A percentile compares a stretch with the other conserved stretches of the same genome.
Conservation (phyloP, 2,797 vertebrate genomes). For the Sphaeramia orbicularis region DNA sequence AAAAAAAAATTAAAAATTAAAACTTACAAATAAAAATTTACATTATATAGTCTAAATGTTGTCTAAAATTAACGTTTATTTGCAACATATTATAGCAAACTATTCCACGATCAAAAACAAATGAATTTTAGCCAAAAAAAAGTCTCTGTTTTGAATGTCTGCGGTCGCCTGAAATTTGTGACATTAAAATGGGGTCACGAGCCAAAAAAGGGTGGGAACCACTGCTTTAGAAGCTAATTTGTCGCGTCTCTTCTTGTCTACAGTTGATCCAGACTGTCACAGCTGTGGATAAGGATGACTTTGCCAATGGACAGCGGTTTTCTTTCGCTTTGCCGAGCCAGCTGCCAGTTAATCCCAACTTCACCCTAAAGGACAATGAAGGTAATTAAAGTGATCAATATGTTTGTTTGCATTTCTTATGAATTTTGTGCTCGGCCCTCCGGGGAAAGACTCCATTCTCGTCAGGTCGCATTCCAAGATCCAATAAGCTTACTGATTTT, state of each 20-base stretch:
- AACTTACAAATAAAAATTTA: too few relatives aligned
- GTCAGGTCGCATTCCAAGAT: slow-evolving; percentile 25
- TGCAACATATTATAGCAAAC: too few relatives aligned
- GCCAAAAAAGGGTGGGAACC: too few relatives aligned
- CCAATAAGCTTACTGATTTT: slow-evolving; percentile 47
- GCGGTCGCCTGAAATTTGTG: too few relatives aligned
- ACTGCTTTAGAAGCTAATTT: slow-evolving; percentile 31
- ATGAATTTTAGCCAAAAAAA: too few relatives aligned
- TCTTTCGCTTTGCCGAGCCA: slow-evolving; percentile 90
- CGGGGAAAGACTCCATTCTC: slow-evolving; percentile 9
- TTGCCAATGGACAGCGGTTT: slow-evolving; percentile 95
- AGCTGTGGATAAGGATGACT: slow-evolving; percentile 95
- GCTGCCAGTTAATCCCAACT: slow-evolving; percentile 93
- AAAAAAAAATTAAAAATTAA: too few relatives aligned
- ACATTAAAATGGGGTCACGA: too few relatives aligned
- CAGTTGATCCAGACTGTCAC: slow-evolving; percentile 96
- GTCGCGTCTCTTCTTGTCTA: slow-evolving; percentile 36
- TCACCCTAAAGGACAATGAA: slow-evolving; percentile 98
- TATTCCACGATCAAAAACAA: too few relatives aligned
- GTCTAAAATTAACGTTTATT: too few relatives aligned
- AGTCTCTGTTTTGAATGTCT: too few relatives aligned
- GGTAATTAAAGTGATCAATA: slow-evolving; percentile 85
- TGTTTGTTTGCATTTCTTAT: slow-evolving; percentile 73
- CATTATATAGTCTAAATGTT: too few relatives aligned
- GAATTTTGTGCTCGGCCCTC: slow-evolving; percentile 36